Percentiles rank a stretch among this genome's conserved stretches.
These are phyloP conservation scores for Pristiophorus japonicus DNA, from an alignment of 2,113 vertebrate species.

Conservation along the genomic window DNA sequence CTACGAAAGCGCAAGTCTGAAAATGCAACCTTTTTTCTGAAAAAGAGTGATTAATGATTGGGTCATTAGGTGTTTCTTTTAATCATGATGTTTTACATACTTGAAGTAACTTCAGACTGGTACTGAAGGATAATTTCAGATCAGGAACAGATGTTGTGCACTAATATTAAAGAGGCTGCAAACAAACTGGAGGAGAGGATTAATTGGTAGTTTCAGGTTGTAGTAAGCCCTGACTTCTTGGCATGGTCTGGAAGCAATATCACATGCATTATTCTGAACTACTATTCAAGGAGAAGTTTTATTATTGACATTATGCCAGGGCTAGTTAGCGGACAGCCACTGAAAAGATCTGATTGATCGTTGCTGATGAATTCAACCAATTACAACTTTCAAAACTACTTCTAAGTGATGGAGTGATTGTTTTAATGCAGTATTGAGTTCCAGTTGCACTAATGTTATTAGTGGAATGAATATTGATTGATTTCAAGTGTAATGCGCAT, in stretches of 20 bases:
- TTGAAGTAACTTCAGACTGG: slow-evolving; percentile 39
- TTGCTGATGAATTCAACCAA: slow-evolving; percentile 23
- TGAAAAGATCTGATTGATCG: slow-evolving; percentile 34
- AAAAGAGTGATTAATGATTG: background rate
- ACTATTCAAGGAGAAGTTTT: slow-evolving; percentile 44
- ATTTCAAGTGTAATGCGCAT: background rate
- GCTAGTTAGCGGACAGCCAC: slow-evolving; percentile 25
- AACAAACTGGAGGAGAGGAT: slow-evolving; percentile 39
- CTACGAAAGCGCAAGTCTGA: background rate
- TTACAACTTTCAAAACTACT: slow-evolving; percentile 34
- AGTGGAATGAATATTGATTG: background rate
- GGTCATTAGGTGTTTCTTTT: slow-evolving; percentile 39
- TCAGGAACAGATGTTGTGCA: slow-evolving; percentile 43
- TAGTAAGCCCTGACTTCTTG: slow-evolving; percentile 36
- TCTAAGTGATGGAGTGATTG: slow-evolving; percentile 22
- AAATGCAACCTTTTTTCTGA: background rate
- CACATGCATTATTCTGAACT: slow-evolving; percentile 40
- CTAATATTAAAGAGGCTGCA: slow-evolving; percentile 40
- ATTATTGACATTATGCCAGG: slow-evolving; percentile 48
- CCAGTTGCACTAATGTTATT: background rate
- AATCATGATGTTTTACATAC: slow-evolving; percentile 39
- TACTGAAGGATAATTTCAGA: slow-evolving; percentile 36
- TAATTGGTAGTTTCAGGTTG: slow-evolving; percentile 42
- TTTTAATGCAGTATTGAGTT: slow-evolving; percentile 23
- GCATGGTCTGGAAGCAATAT: slow-evolving; percentile 39